Percentiles rank a stretch among this genome's conserved stretches.
phyloP scores from a whole-genome alignment of 2,888 invertebrate species.

The Anticlea derivata region DNA sequence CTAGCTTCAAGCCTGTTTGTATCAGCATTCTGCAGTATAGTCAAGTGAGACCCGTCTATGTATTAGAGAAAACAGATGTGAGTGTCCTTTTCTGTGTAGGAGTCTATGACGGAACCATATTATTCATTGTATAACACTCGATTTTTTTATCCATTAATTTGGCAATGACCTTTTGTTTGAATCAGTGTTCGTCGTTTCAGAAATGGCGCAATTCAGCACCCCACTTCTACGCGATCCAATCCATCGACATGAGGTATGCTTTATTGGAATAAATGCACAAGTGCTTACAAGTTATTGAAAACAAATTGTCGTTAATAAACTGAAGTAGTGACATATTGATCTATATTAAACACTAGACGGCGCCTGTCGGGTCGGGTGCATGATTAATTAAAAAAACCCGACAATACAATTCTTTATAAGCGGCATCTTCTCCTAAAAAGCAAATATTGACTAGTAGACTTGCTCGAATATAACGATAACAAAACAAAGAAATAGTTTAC shows the following conservation, averaged over 20 bases:
- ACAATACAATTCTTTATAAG: conserved; percentile 3
- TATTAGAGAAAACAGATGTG: conserved; percentile 69
- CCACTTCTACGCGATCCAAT: conserved; percentile 74
- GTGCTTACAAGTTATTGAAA: conserved; percentile 49
- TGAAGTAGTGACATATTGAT: conserved; percentile 67
- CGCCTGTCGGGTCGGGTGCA: conserved; percentile 50
- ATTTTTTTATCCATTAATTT: conserved; percentile 1
- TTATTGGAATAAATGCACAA: conserved; percentile 43
- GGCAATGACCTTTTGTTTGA: conserved; percentile 15
- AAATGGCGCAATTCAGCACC: conserved; percentile 80
- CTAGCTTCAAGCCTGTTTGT: conserved; percentile 52
- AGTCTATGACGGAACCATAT: neutral
- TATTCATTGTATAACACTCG: conserved; percentile 5
- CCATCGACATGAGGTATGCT: conserved; percentile 73
- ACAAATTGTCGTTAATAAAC: conserved; percentile 69
- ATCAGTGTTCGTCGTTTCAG: conserved; percentile 57
- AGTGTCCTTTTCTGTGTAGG: conserved; percentile 57
- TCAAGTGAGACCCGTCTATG: conserved; percentile 77
- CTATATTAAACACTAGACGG: conserved; percentile 61
- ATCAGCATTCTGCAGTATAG: conserved; percentile 65
- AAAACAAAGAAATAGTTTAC: neutral
- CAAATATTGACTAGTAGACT: neutral
- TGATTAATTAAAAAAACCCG: conserved; percentile 58
- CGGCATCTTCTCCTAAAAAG: neutral
- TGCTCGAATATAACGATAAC: too few species aligned